A percentile compares a stretch with the other conserved stretches of the same genome.
These are phyloP conservation scores for Apus apus DNA, from an alignment of 2,113 vertebrate species.

Conservation along the genomic window DNA sequence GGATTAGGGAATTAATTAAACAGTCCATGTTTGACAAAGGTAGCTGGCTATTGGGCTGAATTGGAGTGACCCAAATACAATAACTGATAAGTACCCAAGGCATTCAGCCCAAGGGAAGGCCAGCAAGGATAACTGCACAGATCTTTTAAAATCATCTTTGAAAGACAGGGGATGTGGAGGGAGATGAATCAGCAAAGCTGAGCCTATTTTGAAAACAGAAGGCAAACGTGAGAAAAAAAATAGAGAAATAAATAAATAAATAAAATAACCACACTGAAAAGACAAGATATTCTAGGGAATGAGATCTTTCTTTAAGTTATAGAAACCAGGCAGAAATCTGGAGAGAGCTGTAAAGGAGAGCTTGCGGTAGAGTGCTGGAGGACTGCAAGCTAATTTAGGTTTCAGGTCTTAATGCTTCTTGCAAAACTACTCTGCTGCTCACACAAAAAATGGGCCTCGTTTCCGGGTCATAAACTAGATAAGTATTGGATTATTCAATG, in stretches of 20 bases:
- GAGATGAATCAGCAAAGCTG: background rate
- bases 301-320: background rate
- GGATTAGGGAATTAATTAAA: constrained; percentile 54
- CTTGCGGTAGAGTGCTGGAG: fast-evolving
- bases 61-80: background rate
- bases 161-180: background rate
- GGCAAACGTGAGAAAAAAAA: background rate
- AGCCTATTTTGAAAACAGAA: background rate
- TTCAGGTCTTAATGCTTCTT: background rate
- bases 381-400: background rate
- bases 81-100: background rate
- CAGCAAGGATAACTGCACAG: background rate
- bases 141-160: background rate
- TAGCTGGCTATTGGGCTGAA: background rate
- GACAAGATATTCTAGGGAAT: background rate
- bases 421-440: background rate
- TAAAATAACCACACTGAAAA: background rate
- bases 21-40: background rate
- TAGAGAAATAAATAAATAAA: background rate
- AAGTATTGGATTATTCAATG: fast-evolving
- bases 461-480: fast-evolving
- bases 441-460: background rate
- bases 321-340: background rate
- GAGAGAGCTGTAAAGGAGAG: background rate
- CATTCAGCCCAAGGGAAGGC: background rate